These are phyloP conservation scores for Sinosuthora webbiana DNA, from an alignment of 2,113 vertebrate genomes.

Conservation along the genomic window DNA sequence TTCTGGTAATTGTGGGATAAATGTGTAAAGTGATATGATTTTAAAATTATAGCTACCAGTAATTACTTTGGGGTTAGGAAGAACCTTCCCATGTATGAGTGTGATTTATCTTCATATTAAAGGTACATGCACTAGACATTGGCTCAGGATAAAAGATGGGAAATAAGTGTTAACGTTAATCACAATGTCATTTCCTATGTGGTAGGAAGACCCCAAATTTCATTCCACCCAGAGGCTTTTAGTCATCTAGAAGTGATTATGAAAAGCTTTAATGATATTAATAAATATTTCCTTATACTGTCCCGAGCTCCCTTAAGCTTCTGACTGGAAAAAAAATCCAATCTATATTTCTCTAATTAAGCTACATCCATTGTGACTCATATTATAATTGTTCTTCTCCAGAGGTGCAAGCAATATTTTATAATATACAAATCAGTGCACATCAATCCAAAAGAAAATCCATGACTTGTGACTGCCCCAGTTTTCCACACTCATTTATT, in stretches of 20 bases:
- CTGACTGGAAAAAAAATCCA: neutral
- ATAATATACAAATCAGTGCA: neutral
- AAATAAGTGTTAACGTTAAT: neutral
- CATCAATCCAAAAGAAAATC: neutral
- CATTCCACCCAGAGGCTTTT: neutral
- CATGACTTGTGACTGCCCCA: neutral
- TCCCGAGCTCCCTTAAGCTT: neutral
- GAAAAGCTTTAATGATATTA: neutral
- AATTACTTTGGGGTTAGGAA: neutral
- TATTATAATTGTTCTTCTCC: neutral
- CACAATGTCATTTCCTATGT: neutral
- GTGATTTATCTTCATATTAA: neutral
- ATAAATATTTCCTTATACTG: neutral
- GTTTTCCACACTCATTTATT: constrained; percentile 23
- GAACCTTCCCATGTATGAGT: neutral
- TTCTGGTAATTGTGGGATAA: neutral
- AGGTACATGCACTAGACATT: neutral
- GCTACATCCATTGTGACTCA: neutral
- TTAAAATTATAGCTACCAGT: neutral
- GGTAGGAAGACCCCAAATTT: neutral
- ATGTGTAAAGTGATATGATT: neutral
- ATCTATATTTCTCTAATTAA: constrained; percentile 24
- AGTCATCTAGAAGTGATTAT: neutral
- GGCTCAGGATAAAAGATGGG: neutral
- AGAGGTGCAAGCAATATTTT: neutral